A percentile compares a stretch with the other conserved stretches of the same genome.
phyloP scores from a whole-genome alignment of 2,888 invertebrate genomes.

The Catocala sponsa region DNA sequence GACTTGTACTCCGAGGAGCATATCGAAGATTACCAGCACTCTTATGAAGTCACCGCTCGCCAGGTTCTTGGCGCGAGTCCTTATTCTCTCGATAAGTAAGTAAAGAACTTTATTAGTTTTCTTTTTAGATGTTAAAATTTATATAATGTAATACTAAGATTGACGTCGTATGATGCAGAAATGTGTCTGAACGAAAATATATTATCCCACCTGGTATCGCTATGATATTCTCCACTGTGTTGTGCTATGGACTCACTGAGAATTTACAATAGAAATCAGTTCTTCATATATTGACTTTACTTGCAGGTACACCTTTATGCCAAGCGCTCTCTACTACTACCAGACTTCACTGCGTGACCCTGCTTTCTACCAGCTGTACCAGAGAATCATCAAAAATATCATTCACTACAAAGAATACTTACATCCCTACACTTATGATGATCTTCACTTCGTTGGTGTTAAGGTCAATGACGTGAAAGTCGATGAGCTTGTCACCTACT shows the following conservation, averaged over 20 bases:
- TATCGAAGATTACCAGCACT: conserved; percentile 76
- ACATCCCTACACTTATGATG: conserved; percentile 87
- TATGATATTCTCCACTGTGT: too few species aligned
- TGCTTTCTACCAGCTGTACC: conserved; percentile 91
- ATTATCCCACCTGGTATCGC: too few species aligned
- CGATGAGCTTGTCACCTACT: conserved; percentile 90
- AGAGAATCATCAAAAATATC: conserved; percentile 87
- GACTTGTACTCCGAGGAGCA: conserved; percentile 75
- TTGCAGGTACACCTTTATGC: conserved; percentile 77
- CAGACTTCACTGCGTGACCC: conserved; percentile 91
- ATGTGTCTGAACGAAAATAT: too few species aligned
- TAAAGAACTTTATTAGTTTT: conserved; percentile 12
- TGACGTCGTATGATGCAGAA: too few species aligned
- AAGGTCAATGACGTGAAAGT: conserved; percentile 89
- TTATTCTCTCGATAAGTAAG: conserved; percentile 63
- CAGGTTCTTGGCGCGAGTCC: conserved; percentile 73
- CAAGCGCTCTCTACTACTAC: conserved; percentile 89
- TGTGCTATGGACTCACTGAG: too few species aligned
- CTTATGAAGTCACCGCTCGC: conserved; percentile 88
- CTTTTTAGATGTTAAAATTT: neutral
- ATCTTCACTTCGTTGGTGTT: conserved; percentile 88
- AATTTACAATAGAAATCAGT: neutral
- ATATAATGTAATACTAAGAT: too few species aligned
- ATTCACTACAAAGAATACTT: conserved; percentile 88
- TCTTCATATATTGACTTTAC: neutral